Conservation (phyloP, 1,140 invertebrate genomes). For the Phthorimaea operculella region DNA sequence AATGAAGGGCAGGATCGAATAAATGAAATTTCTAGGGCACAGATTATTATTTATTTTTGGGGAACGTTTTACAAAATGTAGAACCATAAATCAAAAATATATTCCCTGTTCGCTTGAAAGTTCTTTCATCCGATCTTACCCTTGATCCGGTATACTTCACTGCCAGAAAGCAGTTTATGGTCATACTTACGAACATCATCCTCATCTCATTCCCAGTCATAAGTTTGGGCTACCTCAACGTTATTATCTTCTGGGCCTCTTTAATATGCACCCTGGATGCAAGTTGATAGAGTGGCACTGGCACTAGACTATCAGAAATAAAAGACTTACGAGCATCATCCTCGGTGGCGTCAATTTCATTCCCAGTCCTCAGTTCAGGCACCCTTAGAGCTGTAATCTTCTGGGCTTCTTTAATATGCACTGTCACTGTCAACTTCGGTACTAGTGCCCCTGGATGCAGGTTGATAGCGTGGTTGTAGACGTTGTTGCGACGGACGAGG, state of each 20-base stretch:
- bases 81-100: too few species aligned
- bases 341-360: constrained; percentile 67
- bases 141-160: too few species aligned
- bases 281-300: constrained; percentile 72
- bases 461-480: constrained; percentile 73
- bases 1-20: too few species aligned
- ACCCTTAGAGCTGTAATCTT: constrained; percentile 69
- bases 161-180: too few species aligned
- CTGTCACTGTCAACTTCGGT: constrained; percentile 68
- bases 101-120: too few species aligned
- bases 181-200: constrained; percentile 59
- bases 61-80: too few species aligned
- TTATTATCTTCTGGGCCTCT: constrained; percentile 69
- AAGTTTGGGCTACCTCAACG: constrained; percentile 69
- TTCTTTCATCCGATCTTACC: too few species aligned
- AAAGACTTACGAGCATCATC: constrained; percentile 54
- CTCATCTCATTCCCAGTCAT: constrained; percentile 70
- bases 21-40: too few species aligned
- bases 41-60: too few species aligned
- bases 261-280: constrained; percentile 71
- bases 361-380: constrained; percentile 70
- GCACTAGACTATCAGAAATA: too few species aligned
- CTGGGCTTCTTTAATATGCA: constrained; percentile 69
- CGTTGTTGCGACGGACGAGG: constrained; percentile 66
- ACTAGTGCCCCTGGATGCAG: constrained; percentile 71